phyloP scores from a whole-genome alignment of 1,140 invertebrate genomes.

The Sminthurinus signatus region DNA sequence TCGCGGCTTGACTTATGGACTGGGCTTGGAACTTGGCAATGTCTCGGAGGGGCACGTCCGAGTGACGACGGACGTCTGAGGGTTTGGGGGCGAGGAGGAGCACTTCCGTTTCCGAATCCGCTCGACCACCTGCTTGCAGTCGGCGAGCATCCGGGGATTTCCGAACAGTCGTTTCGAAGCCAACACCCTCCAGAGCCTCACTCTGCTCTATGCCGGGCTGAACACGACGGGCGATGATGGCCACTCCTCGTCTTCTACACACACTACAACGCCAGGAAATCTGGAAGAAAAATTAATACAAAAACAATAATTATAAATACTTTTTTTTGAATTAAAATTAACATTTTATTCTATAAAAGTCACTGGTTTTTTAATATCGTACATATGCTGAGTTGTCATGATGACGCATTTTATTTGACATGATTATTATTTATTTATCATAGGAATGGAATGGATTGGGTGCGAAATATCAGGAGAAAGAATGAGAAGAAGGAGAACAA shows the following conservation, averaged over 20 bases:
- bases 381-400: background rate
- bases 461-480: background rate
- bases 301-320: background rate
- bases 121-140: constrained; percentile 32
- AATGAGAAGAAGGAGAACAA: too few species aligned
- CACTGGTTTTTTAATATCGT: background rate
- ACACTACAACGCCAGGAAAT: constrained; percentile 39
- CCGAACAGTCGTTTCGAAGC: constrained; percentile 37
- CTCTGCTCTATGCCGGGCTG: constrained; percentile 36
- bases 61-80: constrained; percentile 39
- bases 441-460: background rate
- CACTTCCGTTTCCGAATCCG: constrained; percentile 40
- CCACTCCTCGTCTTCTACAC: constrained; percentile 37
- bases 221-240: constrained; percentile 39
- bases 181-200: constrained; percentile 39
- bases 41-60: constrained; percentile 39
- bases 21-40: constrained; percentile 39
- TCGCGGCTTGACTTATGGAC: constrained; percentile 23
- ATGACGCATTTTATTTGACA: background rate
- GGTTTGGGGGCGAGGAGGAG: constrained; percentile 40
- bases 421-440: background rate
- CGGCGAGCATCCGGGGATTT: constrained; percentile 36
- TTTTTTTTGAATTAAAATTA: too few species aligned
- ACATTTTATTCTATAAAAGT: too few species aligned
- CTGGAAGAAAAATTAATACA: constrained; percentile 14